Conservation (phyloP, 2,888 invertebrate genomes). For the Nymphalis c-album region DNA sequence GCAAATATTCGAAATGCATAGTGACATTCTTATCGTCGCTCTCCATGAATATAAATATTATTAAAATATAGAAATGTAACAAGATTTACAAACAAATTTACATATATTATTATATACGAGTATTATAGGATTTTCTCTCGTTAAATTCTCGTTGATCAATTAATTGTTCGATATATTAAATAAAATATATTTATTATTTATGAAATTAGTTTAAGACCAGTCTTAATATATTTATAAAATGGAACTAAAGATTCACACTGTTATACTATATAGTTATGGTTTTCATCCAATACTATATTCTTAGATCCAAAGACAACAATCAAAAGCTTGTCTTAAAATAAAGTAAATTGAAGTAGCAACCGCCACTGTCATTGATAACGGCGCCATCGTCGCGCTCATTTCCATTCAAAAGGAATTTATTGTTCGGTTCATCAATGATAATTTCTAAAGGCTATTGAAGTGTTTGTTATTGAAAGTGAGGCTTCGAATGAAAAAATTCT, state of each 20-base stretch:
- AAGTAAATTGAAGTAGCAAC: constrained; percentile 22
- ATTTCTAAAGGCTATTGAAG: constrained; percentile 39
- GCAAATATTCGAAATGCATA: not conserved
- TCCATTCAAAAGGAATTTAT: constrained; percentile 36
- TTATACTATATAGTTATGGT: too few species aligned
- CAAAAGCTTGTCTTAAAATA: constrained; percentile 20
- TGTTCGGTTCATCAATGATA: constrained; percentile 35
- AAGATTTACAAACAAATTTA: not conserved
- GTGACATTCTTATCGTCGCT: too few species aligned
- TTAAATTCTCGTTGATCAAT: too few species aligned
- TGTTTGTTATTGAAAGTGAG: constrained; percentile 30
- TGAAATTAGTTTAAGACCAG: too few species aligned
- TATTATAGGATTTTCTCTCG: too few species aligned
- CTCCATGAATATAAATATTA: too few species aligned
- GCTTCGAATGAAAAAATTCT: constrained; percentile 23
- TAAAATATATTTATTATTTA: too few species aligned
- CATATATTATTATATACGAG: too few species aligned
- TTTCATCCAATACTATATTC: not conserved
- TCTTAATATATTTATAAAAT: too few species aligned
- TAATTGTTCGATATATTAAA: too few species aligned
- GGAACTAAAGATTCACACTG: too few species aligned
- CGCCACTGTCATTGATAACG: constrained; percentile 30
- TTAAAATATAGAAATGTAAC: too few species aligned
- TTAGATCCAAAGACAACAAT: not conserved
- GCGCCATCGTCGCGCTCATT: constrained; percentile 32